These are phyloP conservation scores for Petrosia ficiformis DNA, from an alignment of 37 sponge, comb jelly and placozoan genomes.

Conservation along the genomic window DNA sequence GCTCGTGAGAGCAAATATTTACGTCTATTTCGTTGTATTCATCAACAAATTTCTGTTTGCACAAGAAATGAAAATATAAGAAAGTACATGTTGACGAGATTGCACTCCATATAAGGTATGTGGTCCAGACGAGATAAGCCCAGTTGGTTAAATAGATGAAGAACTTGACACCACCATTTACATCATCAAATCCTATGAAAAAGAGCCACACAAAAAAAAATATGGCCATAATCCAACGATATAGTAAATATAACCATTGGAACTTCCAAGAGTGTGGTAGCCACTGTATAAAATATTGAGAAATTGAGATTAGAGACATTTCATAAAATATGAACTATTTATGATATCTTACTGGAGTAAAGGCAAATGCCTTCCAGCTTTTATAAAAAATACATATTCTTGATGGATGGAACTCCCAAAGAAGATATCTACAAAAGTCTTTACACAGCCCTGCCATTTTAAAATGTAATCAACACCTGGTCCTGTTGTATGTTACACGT, in stretches of 20 bases:
- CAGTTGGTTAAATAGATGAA: slow-evolving; percentile 81
- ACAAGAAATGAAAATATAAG: slow-evolving; percentile 2
- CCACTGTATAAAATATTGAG: neutral
- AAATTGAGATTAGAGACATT: neutral
- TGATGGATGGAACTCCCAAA: slow-evolving; percentile 50
- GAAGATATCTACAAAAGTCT: too few species aligned
- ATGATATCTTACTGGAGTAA: slow-evolving; percentile 35
- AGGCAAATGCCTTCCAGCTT: slow-evolving; percentile 57
- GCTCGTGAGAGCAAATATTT: neutral
- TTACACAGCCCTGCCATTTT: too few species aligned
- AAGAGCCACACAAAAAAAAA: slow-evolving; percentile 3
- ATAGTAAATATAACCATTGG: neutral
- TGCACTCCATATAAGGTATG: slow-evolving; percentile 49
- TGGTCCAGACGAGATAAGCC: slow-evolving; percentile 23
- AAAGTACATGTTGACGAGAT: slow-evolving; percentile 21
- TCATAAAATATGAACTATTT: neutral
- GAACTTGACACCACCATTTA: slow-evolving; percentile 25
- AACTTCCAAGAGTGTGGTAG: slow-evolving; percentile 8
- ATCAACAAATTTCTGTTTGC: neutral
- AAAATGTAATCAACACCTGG: too few species aligned
- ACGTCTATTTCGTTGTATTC: neutral
- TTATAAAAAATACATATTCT: slow-evolving; percentile 20
- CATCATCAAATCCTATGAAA: neutral
- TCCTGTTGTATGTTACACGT: too few species aligned
- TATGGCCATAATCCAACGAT: neutral